phyloP scores from a whole-genome alignment of 2,888 invertebrate species.

The Habroteleia sp. region DNA sequence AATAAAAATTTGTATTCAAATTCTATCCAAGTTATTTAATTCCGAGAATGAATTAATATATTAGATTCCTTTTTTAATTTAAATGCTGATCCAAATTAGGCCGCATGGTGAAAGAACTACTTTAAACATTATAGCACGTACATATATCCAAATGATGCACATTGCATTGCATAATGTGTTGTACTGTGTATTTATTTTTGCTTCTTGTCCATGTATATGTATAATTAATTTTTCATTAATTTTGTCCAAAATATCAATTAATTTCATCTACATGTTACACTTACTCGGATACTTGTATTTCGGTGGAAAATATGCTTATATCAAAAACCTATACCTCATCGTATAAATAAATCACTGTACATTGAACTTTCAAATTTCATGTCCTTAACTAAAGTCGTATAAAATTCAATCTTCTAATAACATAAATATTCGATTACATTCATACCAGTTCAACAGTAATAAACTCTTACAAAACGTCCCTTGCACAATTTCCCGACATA shows the following conservation, averaged over 20 bases:
- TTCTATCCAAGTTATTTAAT: no score
- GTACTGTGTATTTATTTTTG: constrained; percentile 4
- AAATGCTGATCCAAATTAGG: no score
- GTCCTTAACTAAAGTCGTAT: constrained; percentile 23
- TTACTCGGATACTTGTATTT: constrained; percentile 5
- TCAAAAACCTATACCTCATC: constrained; percentile 18
- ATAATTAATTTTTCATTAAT: neutral
- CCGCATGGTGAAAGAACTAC: no score
- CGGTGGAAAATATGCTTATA: constrained; percentile 26
- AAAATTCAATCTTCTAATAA: constrained; percentile 36
- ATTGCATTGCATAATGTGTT: neutral
- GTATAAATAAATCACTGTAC: constrained; percentile 23
- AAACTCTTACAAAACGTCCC: constrained; percentile 33
- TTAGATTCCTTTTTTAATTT: no score
- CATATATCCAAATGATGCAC: neutral
- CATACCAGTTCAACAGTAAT: constrained; percentile 38
- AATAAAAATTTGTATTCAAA: no score
- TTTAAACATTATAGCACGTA: no score
- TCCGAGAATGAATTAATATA: no score
- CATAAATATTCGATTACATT: constrained; percentile 27
- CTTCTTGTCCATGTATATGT: neutral
- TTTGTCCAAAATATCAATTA: constrained; percentile 8
- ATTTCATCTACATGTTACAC: constrained; percentile 15
- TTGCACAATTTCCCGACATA: constrained; percentile 24
- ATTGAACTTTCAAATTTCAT: constrained; percentile 17